A percentile compares a stretch with the other conserved stretches of the same genome.
These are phyloP conservation scores for Protonibea diacanthus DNA, from an alignment of 2,797 vertebrate species.

Conservation along the genomic window DNA sequence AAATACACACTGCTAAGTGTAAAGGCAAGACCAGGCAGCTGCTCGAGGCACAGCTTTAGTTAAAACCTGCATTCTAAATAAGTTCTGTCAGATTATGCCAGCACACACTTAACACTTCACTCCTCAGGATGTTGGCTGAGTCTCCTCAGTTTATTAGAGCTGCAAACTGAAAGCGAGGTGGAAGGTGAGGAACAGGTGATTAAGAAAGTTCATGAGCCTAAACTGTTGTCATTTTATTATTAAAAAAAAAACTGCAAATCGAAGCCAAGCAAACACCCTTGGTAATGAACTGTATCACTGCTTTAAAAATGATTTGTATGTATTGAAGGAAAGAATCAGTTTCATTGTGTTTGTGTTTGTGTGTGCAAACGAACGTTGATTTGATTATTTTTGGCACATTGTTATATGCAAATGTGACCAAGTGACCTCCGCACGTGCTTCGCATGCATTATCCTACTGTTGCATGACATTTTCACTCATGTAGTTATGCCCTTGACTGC, in stretches of 20 bases:
- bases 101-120: conserved; percentile 68
- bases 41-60: conserved; percentile 71
- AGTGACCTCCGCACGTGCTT: conserved; percentile 60
- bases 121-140: conserved; percentile 56
- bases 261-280: not conserved
- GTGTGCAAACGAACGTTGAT: conserved; percentile 39
- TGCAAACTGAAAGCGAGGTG: conserved; percentile 39
- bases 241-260: not conserved
- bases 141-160: conserved; percentile 54
- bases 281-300: not conserved
- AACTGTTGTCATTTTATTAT: conserved; percentile 6
- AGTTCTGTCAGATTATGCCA: conserved; percentile 74
- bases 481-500: conserved; percentile 69
- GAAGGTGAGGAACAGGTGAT: conserved; percentile 40
- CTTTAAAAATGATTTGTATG: not conserved
- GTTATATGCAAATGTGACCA: conserved; percentile 63
- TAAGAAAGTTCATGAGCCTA: conserved; percentile 13
- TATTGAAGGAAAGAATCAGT: not conserved
- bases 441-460: conserved; percentile 50
- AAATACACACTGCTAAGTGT: conserved; percentile 49
- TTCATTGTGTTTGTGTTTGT: conserved; percentile 16
- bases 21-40: conserved; percentile 67
- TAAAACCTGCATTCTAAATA: conserved; percentile 73
- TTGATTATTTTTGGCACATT: conserved; percentile 60
- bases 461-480: conserved; percentile 71